A percentile compares a stretch with the other conserved stretches of the same genome.
Evolutionary conservation across 2,888 invertebrate species (phyloP).

Genomic region (Eupithecia centaureata): DNA sequence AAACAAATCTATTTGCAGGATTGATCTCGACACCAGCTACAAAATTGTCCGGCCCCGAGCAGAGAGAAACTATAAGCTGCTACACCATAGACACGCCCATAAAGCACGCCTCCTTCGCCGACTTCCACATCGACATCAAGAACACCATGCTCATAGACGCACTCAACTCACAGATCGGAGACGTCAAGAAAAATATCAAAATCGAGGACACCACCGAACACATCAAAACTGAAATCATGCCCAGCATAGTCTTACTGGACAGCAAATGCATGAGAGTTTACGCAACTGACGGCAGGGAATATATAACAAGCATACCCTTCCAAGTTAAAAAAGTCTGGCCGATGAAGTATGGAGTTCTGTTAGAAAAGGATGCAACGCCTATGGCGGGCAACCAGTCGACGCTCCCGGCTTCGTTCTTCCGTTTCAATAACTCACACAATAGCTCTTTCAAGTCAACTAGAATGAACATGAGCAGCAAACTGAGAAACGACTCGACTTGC

Average conservation of each 20-base stretch:
- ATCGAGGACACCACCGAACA: slow-evolving; percentile 80
- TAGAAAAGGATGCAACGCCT: slow-evolving; percentile 87
- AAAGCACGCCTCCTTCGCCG: slow-evolving; percentile 91
- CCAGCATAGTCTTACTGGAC: slow-evolving; percentile 90
- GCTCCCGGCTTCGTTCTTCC: slow-evolving; percentile 65
- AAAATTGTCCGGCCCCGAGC: slow-evolving; percentile 78
- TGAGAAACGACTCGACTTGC: slow-evolving; percentile 68
- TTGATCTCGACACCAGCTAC: slow-evolving; percentile 80
- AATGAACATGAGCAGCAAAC: slow-evolving; percentile 71
- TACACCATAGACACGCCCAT: slow-evolving; percentile 93
- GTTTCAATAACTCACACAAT: slow-evolving; percentile 71
- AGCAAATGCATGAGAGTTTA: slow-evolving; percentile 90
- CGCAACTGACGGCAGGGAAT: slow-evolving; percentile 92
- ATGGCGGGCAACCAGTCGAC: slow-evolving; percentile 62
- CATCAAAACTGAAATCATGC: slow-evolving; percentile 81
- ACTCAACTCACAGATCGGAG: slow-evolving; percentile 76
- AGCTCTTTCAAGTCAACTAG: slow-evolving; percentile 66
- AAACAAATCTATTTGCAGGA: slow-evolving; percentile 64
- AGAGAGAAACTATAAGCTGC: slow-evolving; percentile 85
- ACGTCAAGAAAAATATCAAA: slow-evolving; percentile 77
- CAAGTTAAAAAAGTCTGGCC: slow-evolving; percentile 93
- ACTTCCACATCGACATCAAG: slow-evolving; percentile 78
- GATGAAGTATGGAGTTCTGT: slow-evolving; percentile 92
- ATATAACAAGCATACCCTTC: slow-evolving; percentile 90
- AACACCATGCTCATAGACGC: slow-evolving; percentile 83